Evolutionary conservation across 2,888 invertebrate genomes (phyloP).

Genomic region (Frankliniella intonsa): DNA sequence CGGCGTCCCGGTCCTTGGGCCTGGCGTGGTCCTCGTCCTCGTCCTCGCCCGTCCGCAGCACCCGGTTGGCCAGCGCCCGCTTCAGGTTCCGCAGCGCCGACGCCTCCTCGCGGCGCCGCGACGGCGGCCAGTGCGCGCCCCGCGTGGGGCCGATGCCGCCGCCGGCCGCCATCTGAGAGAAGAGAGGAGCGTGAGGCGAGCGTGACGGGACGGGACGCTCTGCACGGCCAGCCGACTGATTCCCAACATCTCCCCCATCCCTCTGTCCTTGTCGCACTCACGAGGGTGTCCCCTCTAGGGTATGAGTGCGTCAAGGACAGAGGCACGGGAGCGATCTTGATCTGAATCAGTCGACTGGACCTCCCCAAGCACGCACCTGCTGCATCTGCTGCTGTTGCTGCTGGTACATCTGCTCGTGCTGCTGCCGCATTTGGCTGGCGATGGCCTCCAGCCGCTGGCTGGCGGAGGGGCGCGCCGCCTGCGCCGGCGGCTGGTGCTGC

Average conservation of each 20-base stretch:
- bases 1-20: background rate
- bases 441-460: slow-evolving; percentile 10
- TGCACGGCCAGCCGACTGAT: no score
- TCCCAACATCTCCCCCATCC: no score
- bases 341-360: no score
- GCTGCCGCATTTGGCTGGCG: slow-evolving; percentile 18
- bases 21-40: background rate
- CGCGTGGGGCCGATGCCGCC: slow-evolving; percentile 39
- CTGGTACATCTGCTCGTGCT: slow-evolving; percentile 15
- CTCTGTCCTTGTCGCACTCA: no score
- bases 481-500: background rate
- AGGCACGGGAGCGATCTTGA: no score
- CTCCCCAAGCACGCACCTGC: background rate
- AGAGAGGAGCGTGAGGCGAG: no score
- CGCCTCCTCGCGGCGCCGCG: slow-evolving; percentile 63
- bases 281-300: no score
- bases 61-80: slow-evolving; percentile 50
- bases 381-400: slow-evolving; percentile 10
- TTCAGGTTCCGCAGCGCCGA: slow-evolving; percentile 65
- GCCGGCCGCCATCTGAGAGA: background rate
- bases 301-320: no score
- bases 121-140: slow-evolving; percentile 55
- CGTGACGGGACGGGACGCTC: no score
- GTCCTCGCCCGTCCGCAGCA: slow-evolving; percentile 31
- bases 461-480: background rate